These are phyloP conservation scores for Abscondita cerata DNA, from an alignment of 2,888 invertebrate genomes.

Conservation along the genomic window DNA sequence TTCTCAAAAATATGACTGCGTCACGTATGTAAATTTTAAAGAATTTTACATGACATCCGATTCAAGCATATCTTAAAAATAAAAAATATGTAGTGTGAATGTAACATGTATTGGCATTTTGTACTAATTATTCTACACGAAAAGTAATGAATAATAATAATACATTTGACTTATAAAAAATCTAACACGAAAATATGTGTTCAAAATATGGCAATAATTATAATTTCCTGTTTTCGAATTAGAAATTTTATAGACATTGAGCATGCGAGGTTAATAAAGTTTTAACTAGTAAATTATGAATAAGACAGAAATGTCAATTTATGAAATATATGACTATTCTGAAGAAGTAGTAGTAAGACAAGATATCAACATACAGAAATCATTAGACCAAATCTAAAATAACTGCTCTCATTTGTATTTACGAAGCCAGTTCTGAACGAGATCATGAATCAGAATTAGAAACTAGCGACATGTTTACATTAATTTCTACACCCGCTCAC, in stretches of 20 bases:
- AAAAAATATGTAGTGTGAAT: background rate
- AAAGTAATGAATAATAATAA: constrained; percentile 12
- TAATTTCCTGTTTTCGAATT: constrained; percentile 22
- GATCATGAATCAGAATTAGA: constrained; percentile 49
- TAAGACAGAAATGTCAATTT: constrained; percentile 16
- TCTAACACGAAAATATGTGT: constrained; percentile 9
- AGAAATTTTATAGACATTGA: constrained; percentile 15
- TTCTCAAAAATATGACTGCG: no score
- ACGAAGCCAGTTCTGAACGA: constrained; percentile 30
- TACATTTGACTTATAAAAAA: constrained; percentile 13
- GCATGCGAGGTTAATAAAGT: constrained; percentile 30
- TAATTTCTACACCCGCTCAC: constrained; percentile 51
- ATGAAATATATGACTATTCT: constrained; percentile 17
- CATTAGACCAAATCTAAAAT: constrained; percentile 28
- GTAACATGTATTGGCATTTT: constrained; percentile 10
- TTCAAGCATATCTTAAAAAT: background rate
- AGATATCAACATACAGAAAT: constrained; percentile 26
- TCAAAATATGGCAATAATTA: constrained; percentile 19
- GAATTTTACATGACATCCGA: no score
- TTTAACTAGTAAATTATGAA: constrained; percentile 28
- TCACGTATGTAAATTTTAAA: no score
- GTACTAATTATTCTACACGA: constrained; percentile 12
- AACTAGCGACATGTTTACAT: constrained; percentile 43
- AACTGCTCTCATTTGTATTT: constrained; percentile 30
- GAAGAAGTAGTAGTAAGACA: constrained; percentile 11